phyloP scores from a whole-genome alignment of 2,113 vertebrate species.

The Argyrosomus japonicus region DNA sequence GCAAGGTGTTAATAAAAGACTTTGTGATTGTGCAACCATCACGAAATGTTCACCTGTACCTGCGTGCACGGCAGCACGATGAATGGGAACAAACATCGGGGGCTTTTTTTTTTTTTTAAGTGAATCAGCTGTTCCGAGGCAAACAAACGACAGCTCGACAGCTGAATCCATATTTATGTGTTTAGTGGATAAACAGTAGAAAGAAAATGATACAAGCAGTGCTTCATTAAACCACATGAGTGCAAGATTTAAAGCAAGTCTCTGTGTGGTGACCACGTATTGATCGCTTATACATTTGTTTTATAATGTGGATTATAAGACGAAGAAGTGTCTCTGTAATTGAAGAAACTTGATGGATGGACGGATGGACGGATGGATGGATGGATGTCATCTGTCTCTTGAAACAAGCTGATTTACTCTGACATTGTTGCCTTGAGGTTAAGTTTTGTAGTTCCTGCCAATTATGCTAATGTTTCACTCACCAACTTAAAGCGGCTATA shows the following conservation, averaged over 20 bases:
- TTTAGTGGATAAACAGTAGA: not conserved
- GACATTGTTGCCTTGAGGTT: no score
- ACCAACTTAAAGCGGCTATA: not conserved
- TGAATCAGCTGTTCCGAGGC: not conserved
- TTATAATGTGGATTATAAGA: not conserved
- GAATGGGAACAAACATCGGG: not conserved
- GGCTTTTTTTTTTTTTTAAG: not conserved
- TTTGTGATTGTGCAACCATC: constrained; percentile 61
- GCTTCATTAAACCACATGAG: no score
- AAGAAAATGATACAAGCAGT: no score
- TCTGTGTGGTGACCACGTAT: no score
- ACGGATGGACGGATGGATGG: not conserved
- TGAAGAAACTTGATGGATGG: not conserved
- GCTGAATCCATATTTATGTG: not conserved
- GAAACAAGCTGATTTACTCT: no score
- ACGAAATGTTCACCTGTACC: constrained; percentile 53
- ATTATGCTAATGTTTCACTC: not conserved
- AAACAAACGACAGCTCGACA: not conserved
- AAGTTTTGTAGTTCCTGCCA: not conserved
- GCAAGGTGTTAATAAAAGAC: constrained; percentile 75
- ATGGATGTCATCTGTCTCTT: not conserved
- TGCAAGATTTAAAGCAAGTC: no score
- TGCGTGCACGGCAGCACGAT: not conserved
- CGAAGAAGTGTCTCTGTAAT: not conserved
- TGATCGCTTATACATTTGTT: not conserved